Evolutionary conservation across 2,113 vertebrate genomes (phyloP).

Genomic region (Verasper variegatus): DNA sequence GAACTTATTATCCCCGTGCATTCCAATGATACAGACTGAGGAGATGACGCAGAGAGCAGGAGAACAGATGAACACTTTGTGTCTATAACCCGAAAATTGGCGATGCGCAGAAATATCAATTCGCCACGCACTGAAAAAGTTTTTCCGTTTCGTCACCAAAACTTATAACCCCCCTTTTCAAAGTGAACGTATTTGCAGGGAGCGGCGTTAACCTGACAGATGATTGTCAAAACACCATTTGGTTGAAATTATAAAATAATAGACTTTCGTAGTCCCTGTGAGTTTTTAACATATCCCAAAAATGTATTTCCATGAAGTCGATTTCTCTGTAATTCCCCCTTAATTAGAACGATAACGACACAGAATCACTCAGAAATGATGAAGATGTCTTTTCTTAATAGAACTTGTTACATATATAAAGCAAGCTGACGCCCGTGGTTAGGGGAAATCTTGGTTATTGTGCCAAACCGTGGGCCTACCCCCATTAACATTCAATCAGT

Average conservation of each 20-base stretch:
- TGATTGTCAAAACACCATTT: slow-evolving; percentile 30
- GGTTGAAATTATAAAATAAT: slow-evolving; percentile 23
- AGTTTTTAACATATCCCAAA: too few species aligned
- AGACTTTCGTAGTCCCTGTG: too few species aligned
- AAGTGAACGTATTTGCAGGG: too few species aligned
- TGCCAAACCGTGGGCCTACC: slow-evolving; percentile 70
- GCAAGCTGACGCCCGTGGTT: slow-evolving; percentile 59
- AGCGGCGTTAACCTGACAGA: slow-evolving; percentile 13
- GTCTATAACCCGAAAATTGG: slow-evolving; percentile 30
- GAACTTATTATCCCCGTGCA: slow-evolving; percentile 32
- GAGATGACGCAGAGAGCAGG: slow-evolving; percentile 28
- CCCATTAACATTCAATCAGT: slow-evolving; percentile 77
- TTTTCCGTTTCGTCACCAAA: slow-evolving; percentile 15
- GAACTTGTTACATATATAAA: slow-evolving; percentile 32
- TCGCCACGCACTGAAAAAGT: slow-evolving; percentile 38
- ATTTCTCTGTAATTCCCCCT: slow-evolving; percentile 25
- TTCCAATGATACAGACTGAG: slow-evolving; percentile 22
- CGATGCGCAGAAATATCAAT: slow-evolving; percentile 26
- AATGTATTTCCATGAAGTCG: slow-evolving; percentile 18
- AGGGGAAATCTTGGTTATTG: slow-evolving; percentile 67
- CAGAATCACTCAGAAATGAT: slow-evolving; percentile 32
- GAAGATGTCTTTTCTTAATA: slow-evolving; percentile 45
- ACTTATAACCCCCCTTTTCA: neutral
- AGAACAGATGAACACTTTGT: slow-evolving; percentile 42
- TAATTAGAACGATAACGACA: slow-evolving; percentile 33